These are phyloP conservation scores for Aspidiotus destructor DNA, from an alignment of 2,888 invertebrate genomes.

Conservation along the genomic window DNA sequence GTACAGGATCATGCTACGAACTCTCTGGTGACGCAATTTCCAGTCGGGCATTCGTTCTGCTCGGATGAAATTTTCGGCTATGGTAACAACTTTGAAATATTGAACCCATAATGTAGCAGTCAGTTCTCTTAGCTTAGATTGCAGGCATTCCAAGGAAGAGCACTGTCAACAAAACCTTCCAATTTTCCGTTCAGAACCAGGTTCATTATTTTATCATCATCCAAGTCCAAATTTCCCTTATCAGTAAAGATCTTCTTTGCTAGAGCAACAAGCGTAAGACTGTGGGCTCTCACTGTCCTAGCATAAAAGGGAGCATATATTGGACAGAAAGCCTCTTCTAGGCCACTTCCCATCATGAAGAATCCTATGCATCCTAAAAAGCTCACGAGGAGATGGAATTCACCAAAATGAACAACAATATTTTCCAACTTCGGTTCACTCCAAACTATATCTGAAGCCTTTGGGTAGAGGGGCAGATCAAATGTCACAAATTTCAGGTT, in stretches of 20 bases:
- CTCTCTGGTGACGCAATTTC: conserved; percentile 14
- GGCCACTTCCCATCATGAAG: conserved; percentile 42
- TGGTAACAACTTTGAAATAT: conserved; percentile 38
- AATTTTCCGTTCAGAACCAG: conserved; percentile 33
- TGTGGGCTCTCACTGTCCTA: conserved; percentile 38
- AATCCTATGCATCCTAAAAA: conserved; percentile 40
- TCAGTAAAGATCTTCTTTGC: conserved; percentile 4
- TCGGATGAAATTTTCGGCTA: neutral
- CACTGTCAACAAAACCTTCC: neutral
- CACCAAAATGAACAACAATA: conserved; percentile 38
- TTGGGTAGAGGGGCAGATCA: neutral
- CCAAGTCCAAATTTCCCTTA: neutral
- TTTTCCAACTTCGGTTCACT: conserved; percentile 4
- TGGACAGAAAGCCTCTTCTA: conserved; percentile 39
- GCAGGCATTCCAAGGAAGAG: neutral
- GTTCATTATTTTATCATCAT: neutral
- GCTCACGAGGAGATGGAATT: conserved; percentile 41
- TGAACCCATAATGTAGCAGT: conserved; percentile 38
- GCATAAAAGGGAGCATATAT: conserved; percentile 40
- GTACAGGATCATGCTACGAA: conserved; percentile 18
- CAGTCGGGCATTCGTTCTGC: conserved; percentile 23
- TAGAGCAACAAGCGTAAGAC: conserved; percentile 34
- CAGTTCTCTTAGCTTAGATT: conserved; percentile 29
- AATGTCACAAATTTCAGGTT: too few species aligned
- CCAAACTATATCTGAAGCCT: conserved; percentile 2